Conservation (phyloP, 2,113 vertebrate species). For the Brachyhypopomus occidentalis region DNA sequence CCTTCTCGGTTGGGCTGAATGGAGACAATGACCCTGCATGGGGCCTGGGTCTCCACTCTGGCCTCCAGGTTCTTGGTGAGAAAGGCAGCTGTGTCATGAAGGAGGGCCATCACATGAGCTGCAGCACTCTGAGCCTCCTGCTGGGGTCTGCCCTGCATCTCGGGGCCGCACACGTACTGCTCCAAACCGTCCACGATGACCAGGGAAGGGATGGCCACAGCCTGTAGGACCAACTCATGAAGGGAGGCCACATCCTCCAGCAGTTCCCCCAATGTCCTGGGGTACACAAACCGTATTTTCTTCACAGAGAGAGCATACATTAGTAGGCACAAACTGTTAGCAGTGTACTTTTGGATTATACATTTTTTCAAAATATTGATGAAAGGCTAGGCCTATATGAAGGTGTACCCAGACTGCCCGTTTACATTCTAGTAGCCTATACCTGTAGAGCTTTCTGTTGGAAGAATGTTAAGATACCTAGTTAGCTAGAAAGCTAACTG, state of each 20-base stretch:
- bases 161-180: slow-evolving; percentile 54
- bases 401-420: too few relatives aligned
- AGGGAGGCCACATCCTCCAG: slow-evolving; percentile 70
- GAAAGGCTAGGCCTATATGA: too few relatives aligned
- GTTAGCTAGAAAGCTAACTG: too few relatives aligned
- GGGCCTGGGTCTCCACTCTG: slow-evolving; percentile 8
- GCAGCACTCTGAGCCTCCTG: slow-evolving; percentile 52
- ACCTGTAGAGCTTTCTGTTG: too few relatives aligned
- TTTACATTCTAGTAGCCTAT: too few relatives aligned
- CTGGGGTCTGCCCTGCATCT: slow-evolving; percentile 35
- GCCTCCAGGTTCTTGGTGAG: slow-evolving; percentile 58
- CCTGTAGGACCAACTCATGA: slow-evolving; percentile 62
- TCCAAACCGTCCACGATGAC: slow-evolving; percentile 73
- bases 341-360: too few relatives aligned
- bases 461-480: too few relatives aligned
- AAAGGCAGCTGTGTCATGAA: slow-evolving; percentile 72
- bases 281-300: slow-evolving; percentile 76
- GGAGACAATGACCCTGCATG: slow-evolving; percentile 70
- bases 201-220: slow-evolving; percentile 61
- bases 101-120: slow-evolving; percentile 68
- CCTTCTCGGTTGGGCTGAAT: slow-evolving; percentile 54
- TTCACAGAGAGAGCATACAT: slow-evolving; percentile 40
- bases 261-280: slow-evolving; percentile 68
- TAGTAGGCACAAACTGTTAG: too few relatives aligned
- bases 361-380: too few relatives aligned